These are phyloP conservation scores for Bemisia tabaci DNA, from an alignment of 1,140 invertebrate genomes.

Conservation along the genomic window DNA sequence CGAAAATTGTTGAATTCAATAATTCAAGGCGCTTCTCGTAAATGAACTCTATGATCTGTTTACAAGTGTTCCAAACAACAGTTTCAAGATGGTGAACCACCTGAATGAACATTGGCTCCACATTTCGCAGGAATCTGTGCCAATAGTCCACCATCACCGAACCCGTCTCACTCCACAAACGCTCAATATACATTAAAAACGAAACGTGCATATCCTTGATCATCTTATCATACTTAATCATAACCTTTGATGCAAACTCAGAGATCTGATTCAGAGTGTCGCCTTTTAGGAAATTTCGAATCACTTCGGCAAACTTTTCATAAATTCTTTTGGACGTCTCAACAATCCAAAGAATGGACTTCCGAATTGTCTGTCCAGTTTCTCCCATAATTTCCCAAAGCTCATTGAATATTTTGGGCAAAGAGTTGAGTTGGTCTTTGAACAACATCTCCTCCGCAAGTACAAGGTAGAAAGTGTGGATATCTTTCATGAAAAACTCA, in stretches of 20 bases:
- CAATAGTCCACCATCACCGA: conserved; percentile 47
- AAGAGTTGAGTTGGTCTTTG: conserved; percentile 54
- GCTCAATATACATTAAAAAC: conserved; percentile 57
- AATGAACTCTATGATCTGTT: conserved; percentile 62
- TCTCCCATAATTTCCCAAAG: conserved; percentile 72
- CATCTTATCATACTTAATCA: conserved; percentile 61
- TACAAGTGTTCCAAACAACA: conserved; percentile 52
- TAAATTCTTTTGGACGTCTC: conserved; percentile 38
- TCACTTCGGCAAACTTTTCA: conserved; percentile 49
- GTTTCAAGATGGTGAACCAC: conserved; percentile 58
- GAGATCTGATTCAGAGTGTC: conserved; percentile 54
- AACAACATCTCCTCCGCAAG: conserved; percentile 56
- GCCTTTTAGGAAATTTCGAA: conserved; percentile 50
- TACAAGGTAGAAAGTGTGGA: conserved; percentile 48
- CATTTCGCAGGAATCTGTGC: conserved; percentile 47
- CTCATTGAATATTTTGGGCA: conserved; percentile 63
- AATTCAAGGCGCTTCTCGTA: conserved; percentile 62
- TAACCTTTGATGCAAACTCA: conserved; percentile 45
- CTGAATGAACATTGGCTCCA: conserved; percentile 62
- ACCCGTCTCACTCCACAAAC: conserved; percentile 49
- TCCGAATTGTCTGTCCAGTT: conserved; percentile 56
- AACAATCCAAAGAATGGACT: conserved; percentile 57
- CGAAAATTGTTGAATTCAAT: conserved; percentile 63
- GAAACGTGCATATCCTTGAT: conserved; percentile 60
- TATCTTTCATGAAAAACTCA: conserved; percentile 67